Conservation (phyloP, 1,140 invertebrate genomes). For the Nixonia krombeini region DNA sequence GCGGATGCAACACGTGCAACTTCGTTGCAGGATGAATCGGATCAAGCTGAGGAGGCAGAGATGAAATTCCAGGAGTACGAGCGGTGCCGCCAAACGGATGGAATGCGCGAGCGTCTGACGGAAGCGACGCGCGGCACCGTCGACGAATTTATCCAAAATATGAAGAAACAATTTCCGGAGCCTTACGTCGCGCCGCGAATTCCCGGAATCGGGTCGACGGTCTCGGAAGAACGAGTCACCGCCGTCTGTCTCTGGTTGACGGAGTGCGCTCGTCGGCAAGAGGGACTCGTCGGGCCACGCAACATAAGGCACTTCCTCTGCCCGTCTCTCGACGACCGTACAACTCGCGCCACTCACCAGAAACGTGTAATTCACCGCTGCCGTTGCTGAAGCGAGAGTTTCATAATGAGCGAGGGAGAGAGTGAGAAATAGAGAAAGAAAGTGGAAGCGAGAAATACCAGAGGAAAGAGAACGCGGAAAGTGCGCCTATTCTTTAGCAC, state of each 20-base stretch:
- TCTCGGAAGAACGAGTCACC: conserved; percentile 52
- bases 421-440: no score
- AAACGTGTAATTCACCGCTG: neutral
- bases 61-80: conserved; percentile 9
- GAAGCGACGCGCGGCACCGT: conserved; percentile 35
- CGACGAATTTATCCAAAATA: conserved; percentile 53
- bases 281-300: conserved; percentile 61
- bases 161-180: conserved; percentile 47
- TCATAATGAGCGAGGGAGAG: no score
- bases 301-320: conserved; percentile 64
- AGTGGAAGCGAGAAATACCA: no score
- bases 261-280: conserved; percentile 59
- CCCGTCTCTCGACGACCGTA: conserved; percentile 50
- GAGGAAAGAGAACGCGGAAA: no score
- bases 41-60: conserved; percentile 13
- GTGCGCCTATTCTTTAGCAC: no score
- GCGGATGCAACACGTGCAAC: conserved; percentile 8
- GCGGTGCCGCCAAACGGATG: conserved; percentile 10
- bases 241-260: conserved; percentile 56
- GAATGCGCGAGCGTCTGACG: conserved; percentile 1
- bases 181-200: conserved; percentile 26
- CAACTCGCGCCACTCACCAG: no score
- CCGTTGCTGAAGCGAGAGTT: no score
- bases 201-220: conserved; percentile 60
- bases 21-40: conserved; percentile 13